Evolutionary conservation across 23 tunicate genomes (phyloP).

Genomic region (Clavelina lepadiformis): DNA sequence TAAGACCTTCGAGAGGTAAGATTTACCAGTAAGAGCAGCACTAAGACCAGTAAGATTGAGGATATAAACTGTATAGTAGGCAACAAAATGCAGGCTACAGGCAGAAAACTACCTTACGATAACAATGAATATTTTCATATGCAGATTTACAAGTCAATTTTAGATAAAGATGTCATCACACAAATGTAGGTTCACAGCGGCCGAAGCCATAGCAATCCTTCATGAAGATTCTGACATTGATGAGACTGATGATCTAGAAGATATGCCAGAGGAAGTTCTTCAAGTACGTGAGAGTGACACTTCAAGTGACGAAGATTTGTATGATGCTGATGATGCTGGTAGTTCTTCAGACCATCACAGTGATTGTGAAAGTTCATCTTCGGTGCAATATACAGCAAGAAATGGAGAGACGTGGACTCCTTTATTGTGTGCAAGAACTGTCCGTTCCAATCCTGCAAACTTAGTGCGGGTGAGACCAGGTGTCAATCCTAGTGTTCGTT

Average conservation of each 20-base stretch:
- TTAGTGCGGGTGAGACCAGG: conserved; percentile 12
- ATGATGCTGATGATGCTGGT: conserved; percentile 6
- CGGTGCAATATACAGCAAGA: not conserved
- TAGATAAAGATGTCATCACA: conserved; percentile 2
- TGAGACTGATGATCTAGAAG: conserved; percentile 7
- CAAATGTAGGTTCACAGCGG: conserved; percentile 1
- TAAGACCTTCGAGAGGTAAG: too few relatives aligned
- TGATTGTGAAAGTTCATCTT: conserved; percentile 9
- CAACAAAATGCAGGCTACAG: too few relatives aligned
- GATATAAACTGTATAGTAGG: too few relatives aligned
- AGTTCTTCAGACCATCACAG: conserved; percentile 5
- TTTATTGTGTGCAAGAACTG: conserved; percentile 2
- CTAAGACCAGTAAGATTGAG: too few relatives aligned
- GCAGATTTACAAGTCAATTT: not conserved
- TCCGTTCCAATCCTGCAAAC: conserved; percentile 5
- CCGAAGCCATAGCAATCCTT: not conserved
- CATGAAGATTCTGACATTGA: conserved; percentile 13
- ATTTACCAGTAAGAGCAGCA: too few relatives aligned
- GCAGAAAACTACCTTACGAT: too few relatives aligned
- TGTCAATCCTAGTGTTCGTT: conserved; percentile 9
- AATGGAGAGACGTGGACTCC: conserved; percentile 16
- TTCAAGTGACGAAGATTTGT: conserved; percentile 11
- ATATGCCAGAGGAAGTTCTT: conserved; percentile 8
- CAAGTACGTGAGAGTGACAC: conserved; percentile 7
- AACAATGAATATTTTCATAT: too few relatives aligned